Evolutionary conservation across 2,888 invertebrate genomes (phyloP).

Genomic region (Euzetes globulus): DNA sequence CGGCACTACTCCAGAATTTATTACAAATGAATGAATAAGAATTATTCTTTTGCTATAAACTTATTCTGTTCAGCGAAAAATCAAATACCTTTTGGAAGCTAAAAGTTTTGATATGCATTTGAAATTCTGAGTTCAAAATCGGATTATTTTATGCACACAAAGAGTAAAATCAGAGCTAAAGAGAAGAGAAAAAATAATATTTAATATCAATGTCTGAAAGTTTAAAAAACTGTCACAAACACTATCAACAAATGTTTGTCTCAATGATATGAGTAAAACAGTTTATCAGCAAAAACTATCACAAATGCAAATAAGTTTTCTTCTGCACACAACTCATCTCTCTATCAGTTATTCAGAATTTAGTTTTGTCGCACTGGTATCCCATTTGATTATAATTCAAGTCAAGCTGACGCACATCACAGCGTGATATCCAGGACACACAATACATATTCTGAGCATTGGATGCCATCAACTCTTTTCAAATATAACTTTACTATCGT

Average conservation of each 20-base stretch:
- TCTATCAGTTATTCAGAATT: slow-evolving; percentile 6
- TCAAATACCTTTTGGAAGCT: neutral
- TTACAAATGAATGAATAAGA: slow-evolving; percentile 19
- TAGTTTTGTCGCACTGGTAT: slow-evolving; percentile 1
- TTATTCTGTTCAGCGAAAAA: neutral
- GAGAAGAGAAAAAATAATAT: slow-evolving; percentile 10
- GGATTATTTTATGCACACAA: neutral
- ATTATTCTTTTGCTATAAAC: neutral
- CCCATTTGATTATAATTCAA: slow-evolving; percentile 28
- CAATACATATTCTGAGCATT: neutral
- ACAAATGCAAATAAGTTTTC: slow-evolving; percentile 12
- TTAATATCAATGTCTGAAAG: slow-evolving; percentile 20
- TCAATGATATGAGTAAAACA: neutral
- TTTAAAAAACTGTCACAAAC: slow-evolving; percentile 27
- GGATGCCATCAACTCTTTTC: slow-evolving; percentile 26
- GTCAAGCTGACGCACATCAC: slow-evolving; percentile 31
- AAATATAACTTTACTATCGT: slow-evolving; percentile 3
- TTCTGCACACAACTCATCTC: neutral
- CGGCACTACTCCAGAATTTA: neutral
- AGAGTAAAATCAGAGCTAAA: neutral
- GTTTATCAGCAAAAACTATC: slow-evolving; percentile 18
- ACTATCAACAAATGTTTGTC: slow-evolving; percentile 28
- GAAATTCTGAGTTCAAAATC: neutral
- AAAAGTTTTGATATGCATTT: neutral
- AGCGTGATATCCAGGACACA: slow-evolving; percentile 22